Evolutionary conservation across 1,140 invertebrate genomes (phyloP).

Genomic region (Leptinotarsa lineolata): DNA sequence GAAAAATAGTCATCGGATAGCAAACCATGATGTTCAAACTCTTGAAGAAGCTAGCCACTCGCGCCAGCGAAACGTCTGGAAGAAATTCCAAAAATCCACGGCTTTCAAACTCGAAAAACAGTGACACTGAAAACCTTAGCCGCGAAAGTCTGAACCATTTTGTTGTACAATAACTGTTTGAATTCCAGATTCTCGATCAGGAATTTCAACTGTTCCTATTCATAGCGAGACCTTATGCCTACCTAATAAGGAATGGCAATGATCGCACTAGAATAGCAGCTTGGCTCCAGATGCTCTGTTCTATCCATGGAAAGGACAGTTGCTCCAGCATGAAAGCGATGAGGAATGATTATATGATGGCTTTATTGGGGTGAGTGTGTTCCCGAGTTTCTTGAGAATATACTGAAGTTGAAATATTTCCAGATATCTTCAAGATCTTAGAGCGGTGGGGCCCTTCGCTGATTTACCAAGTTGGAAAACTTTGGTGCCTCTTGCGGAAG

Average conservation of each 20-base stretch:
- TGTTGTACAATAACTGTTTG: no score
- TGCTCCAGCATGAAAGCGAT: slow-evolving; percentile 57
- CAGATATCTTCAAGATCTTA: slow-evolving; percentile 49
- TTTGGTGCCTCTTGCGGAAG: slow-evolving; percentile 53
- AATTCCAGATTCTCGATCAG: slow-evolving; percentile 53
- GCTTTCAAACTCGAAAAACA: no score
- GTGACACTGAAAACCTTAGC: no score
- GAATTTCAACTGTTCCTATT: slow-evolving; percentile 58
- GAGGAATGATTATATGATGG: slow-evolving; percentile 59
- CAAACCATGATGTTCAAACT: no score
- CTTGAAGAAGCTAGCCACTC: no score
- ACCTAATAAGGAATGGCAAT: slow-evolving; percentile 46
- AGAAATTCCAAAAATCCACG: no score
- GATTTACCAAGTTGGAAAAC: slow-evolving; percentile 54
- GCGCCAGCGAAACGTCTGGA: no score
- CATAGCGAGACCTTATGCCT: slow-evolving; percentile 54
- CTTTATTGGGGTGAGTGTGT: slow-evolving; percentile 52
- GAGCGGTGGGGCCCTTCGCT: slow-evolving; percentile 55
- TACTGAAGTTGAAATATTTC: background rate
- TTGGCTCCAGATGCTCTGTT: slow-evolving; percentile 57
- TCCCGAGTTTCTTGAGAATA: background rate
- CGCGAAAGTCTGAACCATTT: no score
- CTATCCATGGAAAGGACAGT: slow-evolving; percentile 47
- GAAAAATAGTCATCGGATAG: no score
- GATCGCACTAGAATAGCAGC: slow-evolving; percentile 54